Percentiles rank a stretch among this genome's conserved stretches.
phyloP scores from a whole-genome alignment of 2,888 invertebrate species.

The Lasioglossum villosulum region DNA sequence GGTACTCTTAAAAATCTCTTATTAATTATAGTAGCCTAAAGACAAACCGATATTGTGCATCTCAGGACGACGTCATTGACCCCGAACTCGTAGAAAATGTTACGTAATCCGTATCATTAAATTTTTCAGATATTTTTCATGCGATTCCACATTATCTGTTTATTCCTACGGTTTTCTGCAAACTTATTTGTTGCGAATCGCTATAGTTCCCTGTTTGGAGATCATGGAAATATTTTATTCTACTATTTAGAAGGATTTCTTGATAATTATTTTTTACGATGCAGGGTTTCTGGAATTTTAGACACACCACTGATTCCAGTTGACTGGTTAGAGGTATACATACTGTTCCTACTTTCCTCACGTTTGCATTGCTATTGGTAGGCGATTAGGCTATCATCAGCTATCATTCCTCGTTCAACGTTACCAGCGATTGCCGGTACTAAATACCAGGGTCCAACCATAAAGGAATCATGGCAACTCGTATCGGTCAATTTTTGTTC shows the following conservation, averaged over 20 bases:
- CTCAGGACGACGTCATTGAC: background rate
- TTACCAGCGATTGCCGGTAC: background rate
- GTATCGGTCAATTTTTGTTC: slow-evolving; percentile 56
- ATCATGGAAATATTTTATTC: background rate
- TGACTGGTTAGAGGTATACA: background rate
- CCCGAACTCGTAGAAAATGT: background rate
- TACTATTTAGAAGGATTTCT: background rate
- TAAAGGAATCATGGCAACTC: slow-evolving; percentile 71
- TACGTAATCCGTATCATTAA: background rate
- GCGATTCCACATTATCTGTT: background rate
- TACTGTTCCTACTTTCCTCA: background rate
- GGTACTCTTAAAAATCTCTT: background rate
- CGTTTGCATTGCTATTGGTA: background rate
- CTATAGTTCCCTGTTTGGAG: background rate
- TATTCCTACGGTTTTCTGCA: background rate
- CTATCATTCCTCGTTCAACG: background rate
- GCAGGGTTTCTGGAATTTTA: background rate
- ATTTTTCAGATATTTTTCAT: background rate
- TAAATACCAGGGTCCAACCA: background rate
- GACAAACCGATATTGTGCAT: background rate
- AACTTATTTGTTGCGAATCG: background rate
- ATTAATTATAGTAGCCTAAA: background rate
- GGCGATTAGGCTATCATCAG: slow-evolving; percentile 4
- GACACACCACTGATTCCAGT: slow-evolving; percentile 32
- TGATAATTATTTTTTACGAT: background rate